Percentiles rank a stretch among this genome's conserved stretches.
Evolutionary conservation across 2,888 invertebrate genomes (phyloP).

Genomic region (Ormyrus pomaceus): DNA sequence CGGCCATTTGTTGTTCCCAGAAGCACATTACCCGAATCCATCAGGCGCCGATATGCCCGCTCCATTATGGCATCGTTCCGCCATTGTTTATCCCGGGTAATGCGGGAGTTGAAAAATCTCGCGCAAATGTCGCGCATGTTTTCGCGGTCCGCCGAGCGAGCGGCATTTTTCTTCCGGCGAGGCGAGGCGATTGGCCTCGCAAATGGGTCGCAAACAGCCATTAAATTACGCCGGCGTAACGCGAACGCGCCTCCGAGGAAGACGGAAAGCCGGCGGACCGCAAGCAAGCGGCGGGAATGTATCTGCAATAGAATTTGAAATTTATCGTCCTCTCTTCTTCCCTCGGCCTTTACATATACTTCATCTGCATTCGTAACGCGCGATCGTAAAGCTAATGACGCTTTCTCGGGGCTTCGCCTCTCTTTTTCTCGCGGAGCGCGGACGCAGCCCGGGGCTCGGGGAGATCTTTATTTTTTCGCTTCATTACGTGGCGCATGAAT

Average conservation of each 20-base stretch:
- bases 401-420: slow-evolving; percentile 27
- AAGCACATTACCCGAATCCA: neutral
- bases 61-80: neutral
- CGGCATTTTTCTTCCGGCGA: slow-evolving; percentile 32
- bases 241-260: neutral
- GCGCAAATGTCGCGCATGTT: slow-evolving; percentile 9
- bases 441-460: slow-evolving; percentile 55
- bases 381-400: slow-evolving; percentile 69
- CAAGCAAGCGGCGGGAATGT: slow-evolving; percentile 50
- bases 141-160: slow-evolving; percentile 18
- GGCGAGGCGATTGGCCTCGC: slow-evolving; percentile 33
- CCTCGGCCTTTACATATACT: slow-evolving; percentile 62
- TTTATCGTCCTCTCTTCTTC: slow-evolving; percentile 62
- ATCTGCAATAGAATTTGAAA: slow-evolving; percentile 69
- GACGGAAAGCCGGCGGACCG: neutral
- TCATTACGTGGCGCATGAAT: slow-evolving; percentile 47
- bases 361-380: slow-evolving; percentile 66
- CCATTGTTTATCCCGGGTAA: slow-evolving; percentile 20
- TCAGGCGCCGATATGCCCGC: neutral
- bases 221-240: slow-evolving; percentile 61
- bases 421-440: neutral
- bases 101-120: neutral
- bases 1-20: neutral
- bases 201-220: slow-evolving; percentile 63
- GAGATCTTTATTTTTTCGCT: slow-evolving; percentile 60